Conservation (phyloP, 2,797 vertebrate genomes). For the Phoebastria nigripes region DNA sequence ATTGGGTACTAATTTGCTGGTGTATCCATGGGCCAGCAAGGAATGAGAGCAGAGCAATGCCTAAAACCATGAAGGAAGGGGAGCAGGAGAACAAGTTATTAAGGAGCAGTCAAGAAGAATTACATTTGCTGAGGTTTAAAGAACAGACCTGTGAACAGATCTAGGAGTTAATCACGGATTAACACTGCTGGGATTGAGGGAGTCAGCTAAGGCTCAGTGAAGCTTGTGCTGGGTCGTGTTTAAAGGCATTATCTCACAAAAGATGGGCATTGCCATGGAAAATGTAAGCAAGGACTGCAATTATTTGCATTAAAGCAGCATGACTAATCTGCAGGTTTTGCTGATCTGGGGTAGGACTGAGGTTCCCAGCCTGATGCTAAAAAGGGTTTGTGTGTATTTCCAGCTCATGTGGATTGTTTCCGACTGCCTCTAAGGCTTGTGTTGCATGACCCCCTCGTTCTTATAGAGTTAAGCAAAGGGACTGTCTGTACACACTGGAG, state of each 20-base stretch:
- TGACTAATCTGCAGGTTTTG: slow-evolving; percentile 41
- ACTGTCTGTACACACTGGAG: neutral
- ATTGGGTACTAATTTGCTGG: neutral
- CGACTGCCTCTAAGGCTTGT: neutral
- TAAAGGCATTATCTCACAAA: slow-evolving; percentile 47
- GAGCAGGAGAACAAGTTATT: neutral
- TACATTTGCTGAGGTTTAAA: slow-evolving; percentile 36
- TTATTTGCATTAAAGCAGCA: slow-evolving; percentile 44
- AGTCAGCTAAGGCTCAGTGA: neutral
- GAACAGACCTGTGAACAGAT: slow-evolving; percentile 26
- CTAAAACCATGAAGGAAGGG: neutral
- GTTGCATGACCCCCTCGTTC: neutral
- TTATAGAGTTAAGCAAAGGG: neutral
- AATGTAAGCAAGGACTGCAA: slow-evolving; percentile 32
- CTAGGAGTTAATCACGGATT: slow-evolving; percentile 49
- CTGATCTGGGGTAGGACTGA: neutral
- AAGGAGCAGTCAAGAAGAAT: slow-evolving; percentile 30
- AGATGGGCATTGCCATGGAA: slow-evolving; percentile 15
- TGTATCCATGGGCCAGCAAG: neutral
- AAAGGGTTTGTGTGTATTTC: neutral
- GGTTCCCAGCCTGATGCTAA: neutral
- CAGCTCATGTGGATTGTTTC: neutral
- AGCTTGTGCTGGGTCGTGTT: slow-evolving; percentile 1
- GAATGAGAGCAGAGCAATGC: neutral
- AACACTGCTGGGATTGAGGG: slow-evolving; percentile 29